Evolutionary conservation across 2,113 vertebrate genomes (phyloP), one percentile per base, ranked within the genome.

Genomic region (Hystrix cristata): DNA sequence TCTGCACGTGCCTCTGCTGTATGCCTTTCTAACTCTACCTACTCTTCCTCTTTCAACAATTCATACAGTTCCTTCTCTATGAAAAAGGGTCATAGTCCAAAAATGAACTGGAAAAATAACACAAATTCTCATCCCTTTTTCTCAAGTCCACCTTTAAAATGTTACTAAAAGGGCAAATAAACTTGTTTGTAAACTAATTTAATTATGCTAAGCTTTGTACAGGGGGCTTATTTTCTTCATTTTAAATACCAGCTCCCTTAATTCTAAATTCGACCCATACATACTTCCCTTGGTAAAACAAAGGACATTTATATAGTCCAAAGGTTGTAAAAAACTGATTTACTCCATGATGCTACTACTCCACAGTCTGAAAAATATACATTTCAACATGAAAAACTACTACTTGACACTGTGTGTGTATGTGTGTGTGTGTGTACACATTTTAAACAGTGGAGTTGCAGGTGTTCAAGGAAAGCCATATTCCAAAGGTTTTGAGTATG

Each of bases 391-490:
- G 59, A 92, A 94, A 97, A 97, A 85, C 15, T 86, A 87, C 51
- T 46, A n/a, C 21, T 81, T 92, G 43, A 72, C 60, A 83, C n/a
- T 55, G 34, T 89, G 34, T 27, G 86, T 48, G 4, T 60, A 19
- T 21, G 38, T 53, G 86, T 46, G 86, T 48, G 4, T 60, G 34
- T 21, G 38, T 53, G 86, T 46, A 76, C 43, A 83, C n/a, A n/a
- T 95, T 95, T 97, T 96, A 98, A 96, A 90, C 90, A 95, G 59
- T 89, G 90, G 48, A 72, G 57, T 88, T 95, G 71, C 91, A 96
- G 67, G 87, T 64, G 93, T 59, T 91, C 79, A 92, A 91, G 59
- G 76, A 94, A 96, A 97, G 80, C 71, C 89, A 94, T 94, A 88
- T 84, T 97, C 91, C 93, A 84, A 97, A 94, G 74, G 12, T 78